phyloP scores from a whole-genome alignment of 2,888 invertebrate genomes.

The Andrena hattorfiana region DNA sequence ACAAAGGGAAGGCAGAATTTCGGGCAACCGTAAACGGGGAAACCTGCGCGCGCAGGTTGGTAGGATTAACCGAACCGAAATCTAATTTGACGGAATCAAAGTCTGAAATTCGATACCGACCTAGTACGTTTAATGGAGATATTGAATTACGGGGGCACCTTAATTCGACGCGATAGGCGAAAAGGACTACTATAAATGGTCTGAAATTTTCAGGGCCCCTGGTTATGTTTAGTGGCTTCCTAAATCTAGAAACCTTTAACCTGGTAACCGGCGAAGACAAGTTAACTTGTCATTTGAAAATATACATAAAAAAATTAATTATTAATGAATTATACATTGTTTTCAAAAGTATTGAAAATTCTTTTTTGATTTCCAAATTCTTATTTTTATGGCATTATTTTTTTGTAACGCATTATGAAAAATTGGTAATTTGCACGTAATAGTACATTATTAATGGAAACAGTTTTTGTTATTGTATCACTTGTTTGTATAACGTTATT shows the following conservation, averaged over 20 bases:
- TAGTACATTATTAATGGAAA: too few species aligned
- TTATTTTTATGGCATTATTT: too few species aligned
- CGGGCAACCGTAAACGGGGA: constrained; percentile 49
- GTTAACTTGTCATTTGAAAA: too few species aligned
- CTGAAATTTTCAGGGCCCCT: constrained; percentile 68
- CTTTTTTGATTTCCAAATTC: too few species aligned
- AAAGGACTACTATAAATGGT: constrained; percentile 72
- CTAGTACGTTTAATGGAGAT: constrained; percentile 76
- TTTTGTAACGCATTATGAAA: too few species aligned
- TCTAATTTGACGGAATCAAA: constrained; percentile 74
- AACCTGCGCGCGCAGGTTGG: constrained; percentile 43
- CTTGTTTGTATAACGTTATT: too few species aligned
- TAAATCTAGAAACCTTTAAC: background rate
- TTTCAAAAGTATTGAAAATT: too few species aligned
- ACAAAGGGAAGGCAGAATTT: constrained; percentile 21
- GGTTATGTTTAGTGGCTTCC: constrained; percentile 19
- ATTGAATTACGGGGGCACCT: constrained; percentile 78
- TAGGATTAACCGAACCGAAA: constrained; percentile 70
- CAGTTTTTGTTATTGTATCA: too few species aligned
- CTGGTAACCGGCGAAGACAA: background rate
- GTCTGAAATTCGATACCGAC: constrained; percentile 76
- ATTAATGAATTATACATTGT: too few species aligned
- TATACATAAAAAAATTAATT: too few species aligned
- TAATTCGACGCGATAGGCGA: constrained; percentile 79
- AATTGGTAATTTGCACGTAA: too few species aligned